Base-by-base conservation (phyloP, 2,888 invertebrate genomes). In the Aspidiotus rigidus region DNA sequence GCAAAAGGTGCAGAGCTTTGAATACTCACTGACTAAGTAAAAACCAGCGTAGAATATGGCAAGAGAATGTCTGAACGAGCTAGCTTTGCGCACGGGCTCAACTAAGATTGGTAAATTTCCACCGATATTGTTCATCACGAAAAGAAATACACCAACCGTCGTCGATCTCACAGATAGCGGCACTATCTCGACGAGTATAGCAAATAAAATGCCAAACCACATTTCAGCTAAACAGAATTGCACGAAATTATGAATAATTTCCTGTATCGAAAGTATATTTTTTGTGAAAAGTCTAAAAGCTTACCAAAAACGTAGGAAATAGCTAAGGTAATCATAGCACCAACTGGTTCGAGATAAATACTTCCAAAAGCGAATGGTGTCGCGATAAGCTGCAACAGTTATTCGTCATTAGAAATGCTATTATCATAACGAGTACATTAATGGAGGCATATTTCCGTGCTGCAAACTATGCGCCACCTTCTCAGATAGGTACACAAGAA, bases 131-230 rank as follows among this genome's bases (percentile, higher is more conserved):
- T 93, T 93, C 90, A 93, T 93, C 2, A 93, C 90, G 79, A 93
- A 93, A 54, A 93, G 82, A 77, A 93, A 93, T 44, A 92, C 84
- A 0, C 92, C 93, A 13, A 93, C 86, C 0, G 90, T 89, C 54
- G 91, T 90, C 7, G 92, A 92, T 61, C 93, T 83, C 13, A 91
- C 85, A 7, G 86, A 84, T 61, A 90, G 76, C 0, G 92, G 92
- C 1, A 93, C 91, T 72, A 93, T 89, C 80, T 93, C 93, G 1
- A 93, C 91, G 3, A 93, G 82, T 76, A 93, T 89, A 5, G 93
- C 92, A 78, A 93, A 93, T 6, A 93, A 86, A 72, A 93, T 92
- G 62, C 93, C 93, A 78, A 93, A 93, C 93, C 93, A 93, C 92
- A 92, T 93, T 80, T 93, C 93, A 75, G 93, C 92, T 89, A 80